Conservation (phyloP, 1,140 invertebrate genomes). For the Drosophila mayri region DNA sequence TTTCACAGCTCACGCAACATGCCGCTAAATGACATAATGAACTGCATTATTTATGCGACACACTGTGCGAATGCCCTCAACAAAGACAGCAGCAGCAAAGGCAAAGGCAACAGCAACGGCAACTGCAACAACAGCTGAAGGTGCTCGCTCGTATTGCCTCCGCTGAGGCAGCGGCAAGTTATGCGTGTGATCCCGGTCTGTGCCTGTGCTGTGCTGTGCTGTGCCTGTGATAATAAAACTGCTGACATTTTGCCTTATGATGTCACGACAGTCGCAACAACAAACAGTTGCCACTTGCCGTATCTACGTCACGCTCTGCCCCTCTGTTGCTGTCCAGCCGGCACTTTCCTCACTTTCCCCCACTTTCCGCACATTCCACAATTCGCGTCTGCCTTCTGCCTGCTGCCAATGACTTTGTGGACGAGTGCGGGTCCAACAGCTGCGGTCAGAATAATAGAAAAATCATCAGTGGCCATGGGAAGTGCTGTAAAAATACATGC, state of each 20-base stretch:
- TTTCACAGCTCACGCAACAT: constrained; percentile 68
- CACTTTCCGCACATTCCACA: constrained; percentile 5
- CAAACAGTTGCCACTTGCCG: constrained; percentile 29
- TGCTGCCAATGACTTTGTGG: constrained; percentile 20
- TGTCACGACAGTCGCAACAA: constrained; percentile 65
- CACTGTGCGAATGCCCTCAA: constrained; percentile 56
- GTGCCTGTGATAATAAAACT: constrained; percentile 71
- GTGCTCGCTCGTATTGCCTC: constrained; percentile 20
- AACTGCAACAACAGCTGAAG: constrained; percentile 41
- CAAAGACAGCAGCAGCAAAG: constrained; percentile 3
- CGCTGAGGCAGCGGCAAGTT: constrained; percentile 39
- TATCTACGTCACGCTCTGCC: constrained; percentile 21
- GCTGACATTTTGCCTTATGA: constrained; percentile 78
- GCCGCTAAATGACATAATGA: constrained; percentile 83
- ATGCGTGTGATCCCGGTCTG: constrained; percentile 54
- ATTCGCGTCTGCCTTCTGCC: constrained; percentile 10
- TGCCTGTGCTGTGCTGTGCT: constrained; percentile 23
- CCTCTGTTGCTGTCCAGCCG: constrained; percentile 23
- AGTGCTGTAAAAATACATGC: background rate
- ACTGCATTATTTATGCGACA: constrained; percentile 83
- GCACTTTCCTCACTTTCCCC: constrained; percentile 18
- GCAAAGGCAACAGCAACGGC: constrained; percentile 1
- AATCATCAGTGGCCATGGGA: background rate
- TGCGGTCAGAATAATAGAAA: constrained; percentile 40
- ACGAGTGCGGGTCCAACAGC: constrained; percentile 18